Evolutionary conservation across 2,797 vertebrate genomes (phyloP).

Genomic region (Myiotriccus ornatus): DNA sequence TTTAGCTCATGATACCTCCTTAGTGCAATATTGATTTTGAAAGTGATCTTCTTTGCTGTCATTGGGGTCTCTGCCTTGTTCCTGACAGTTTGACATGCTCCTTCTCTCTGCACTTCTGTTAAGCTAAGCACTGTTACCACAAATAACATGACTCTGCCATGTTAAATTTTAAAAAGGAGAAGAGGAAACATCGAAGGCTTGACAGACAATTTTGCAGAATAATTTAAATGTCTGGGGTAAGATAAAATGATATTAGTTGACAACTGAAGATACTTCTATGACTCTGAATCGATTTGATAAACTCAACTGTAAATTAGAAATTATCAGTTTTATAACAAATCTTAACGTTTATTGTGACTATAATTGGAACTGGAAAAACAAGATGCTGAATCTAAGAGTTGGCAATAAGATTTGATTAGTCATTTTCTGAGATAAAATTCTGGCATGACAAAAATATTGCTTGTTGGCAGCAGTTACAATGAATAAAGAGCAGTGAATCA

Average conservation of each 20-base stretch:
- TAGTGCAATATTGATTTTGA: not conserved
- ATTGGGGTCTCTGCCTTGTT: not conserved
- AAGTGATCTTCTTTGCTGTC: not conserved
- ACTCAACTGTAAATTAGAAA: not conserved
- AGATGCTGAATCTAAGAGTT: not conserved
- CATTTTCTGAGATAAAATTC: not conserved
- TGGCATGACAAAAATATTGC: not conserved
- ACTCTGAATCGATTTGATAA: conserved; percentile 1
- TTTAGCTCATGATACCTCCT: not conserved
- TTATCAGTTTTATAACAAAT: conserved; percentile 3
- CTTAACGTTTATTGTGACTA: not conserved
- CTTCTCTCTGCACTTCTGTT: not conserved
- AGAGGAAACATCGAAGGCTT: not conserved
- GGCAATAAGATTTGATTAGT: not conserved
- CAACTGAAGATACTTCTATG: not conserved
- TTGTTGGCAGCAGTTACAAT: not conserved
- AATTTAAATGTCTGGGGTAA: not conserved
- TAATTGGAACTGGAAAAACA: not conserved
- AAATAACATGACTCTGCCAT: not conserved
- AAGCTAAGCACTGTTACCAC: not conserved
- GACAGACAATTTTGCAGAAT: conserved; percentile 1
- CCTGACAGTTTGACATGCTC: not conserved
- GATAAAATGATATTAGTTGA: not conserved
- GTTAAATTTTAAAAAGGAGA: not conserved
- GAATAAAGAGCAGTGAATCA: not conserved